Percentiles rank a stretch among this genome's conserved stretches.
Conservation (phyloP, 2,888 invertebrate genomes). For the Lutraria lutraria region DNA sequence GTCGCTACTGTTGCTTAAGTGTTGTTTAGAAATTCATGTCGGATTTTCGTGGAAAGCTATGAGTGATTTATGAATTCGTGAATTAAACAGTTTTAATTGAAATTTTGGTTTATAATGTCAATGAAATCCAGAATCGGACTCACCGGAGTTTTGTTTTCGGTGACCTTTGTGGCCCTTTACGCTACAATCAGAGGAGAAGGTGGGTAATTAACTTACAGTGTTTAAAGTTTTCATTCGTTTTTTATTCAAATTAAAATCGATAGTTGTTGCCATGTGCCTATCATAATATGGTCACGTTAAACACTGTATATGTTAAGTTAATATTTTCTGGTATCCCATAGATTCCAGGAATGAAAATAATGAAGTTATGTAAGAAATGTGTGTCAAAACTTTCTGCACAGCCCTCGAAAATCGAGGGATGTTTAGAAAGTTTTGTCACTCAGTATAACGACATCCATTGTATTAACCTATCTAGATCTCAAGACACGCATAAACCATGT, state of each 20-base stretch:
- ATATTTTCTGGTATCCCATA: no score
- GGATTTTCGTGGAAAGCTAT: not conserved
- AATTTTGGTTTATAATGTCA: not conserved
- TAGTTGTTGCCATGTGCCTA: not conserved
- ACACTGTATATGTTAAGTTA: no score
- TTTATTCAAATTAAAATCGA: not conserved
- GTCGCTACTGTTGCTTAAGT: not conserved
- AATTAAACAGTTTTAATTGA: not conserved
- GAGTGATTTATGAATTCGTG: slow-evolving; percentile 10
- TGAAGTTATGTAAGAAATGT: no score
- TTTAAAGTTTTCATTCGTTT: no score
- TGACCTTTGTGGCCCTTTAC: not conserved
- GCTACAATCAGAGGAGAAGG: not conserved
- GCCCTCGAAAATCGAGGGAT: no score
- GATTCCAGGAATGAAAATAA: no score
- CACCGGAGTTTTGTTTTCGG: not conserved
- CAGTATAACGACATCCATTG: no score
- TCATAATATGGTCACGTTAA: no score
- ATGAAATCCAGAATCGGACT: not conserved
- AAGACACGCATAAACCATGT: no score
- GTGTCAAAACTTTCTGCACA: no score
- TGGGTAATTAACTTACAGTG: not conserved
- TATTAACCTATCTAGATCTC: no score
- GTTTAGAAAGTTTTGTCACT: no score
- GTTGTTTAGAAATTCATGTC: not conserved